Percentiles rank a stretch among this genome's conserved stretches.
These are phyloP conservation scores for Anguilla pacifica DNA, from an alignment of 2,797 vertebrate genomes.

Conservation along the genomic window DNA sequence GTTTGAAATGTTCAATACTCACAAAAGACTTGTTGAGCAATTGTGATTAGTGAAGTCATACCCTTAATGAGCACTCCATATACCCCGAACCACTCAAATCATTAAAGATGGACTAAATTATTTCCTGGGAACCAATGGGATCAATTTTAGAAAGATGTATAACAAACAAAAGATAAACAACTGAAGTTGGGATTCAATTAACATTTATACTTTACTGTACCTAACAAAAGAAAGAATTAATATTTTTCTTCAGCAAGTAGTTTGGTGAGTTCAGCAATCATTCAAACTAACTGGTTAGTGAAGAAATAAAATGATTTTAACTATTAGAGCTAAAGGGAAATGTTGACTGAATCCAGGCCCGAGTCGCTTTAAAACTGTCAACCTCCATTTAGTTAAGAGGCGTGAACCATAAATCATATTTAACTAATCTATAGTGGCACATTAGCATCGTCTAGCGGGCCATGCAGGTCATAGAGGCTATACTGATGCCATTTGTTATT, in stretches of 20 bases:
- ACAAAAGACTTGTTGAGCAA: neutral
- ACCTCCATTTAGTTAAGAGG: neutral
- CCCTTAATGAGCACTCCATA: neutral
- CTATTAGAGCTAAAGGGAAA: neutral
- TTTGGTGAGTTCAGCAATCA: too few relatives aligned
- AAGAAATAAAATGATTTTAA: too few relatives aligned
- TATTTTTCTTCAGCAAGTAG: too few relatives aligned
- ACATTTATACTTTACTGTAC: too few relatives aligned
- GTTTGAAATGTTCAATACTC: neutral
- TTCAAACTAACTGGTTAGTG: too few relatives aligned
- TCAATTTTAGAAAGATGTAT: neutral
- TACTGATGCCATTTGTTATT: neutral
- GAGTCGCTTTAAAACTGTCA: neutral
- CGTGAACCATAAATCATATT: neutral
- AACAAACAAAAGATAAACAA: neutral
- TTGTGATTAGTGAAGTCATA: neutral
- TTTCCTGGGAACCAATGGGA: neutral
- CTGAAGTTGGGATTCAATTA: neutral
- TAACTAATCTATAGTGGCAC: neutral
- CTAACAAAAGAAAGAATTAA: too few relatives aligned
- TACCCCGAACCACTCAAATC: neutral
- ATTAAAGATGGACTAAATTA: neutral
- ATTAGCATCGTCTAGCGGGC: neutral
- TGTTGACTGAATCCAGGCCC: neutral
- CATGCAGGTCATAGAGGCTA: neutral